phyloP scores from a whole-genome alignment of 2,888 invertebrate genomes.

The Bombylius discolor region DNA sequence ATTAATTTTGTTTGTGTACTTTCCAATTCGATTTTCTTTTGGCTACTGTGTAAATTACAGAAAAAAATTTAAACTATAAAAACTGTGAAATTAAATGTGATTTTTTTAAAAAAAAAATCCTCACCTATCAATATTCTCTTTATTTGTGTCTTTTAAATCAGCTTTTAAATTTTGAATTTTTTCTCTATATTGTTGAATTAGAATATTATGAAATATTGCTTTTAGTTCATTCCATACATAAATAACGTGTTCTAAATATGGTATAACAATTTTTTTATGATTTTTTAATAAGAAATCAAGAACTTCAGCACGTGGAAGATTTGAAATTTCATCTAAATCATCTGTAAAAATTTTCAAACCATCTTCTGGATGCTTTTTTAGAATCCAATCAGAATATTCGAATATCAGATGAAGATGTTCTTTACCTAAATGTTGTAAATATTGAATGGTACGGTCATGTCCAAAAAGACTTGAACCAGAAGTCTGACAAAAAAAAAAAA shows the following conservation, averaged over 20 bases:
- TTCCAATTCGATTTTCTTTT: constrained; percentile 17
- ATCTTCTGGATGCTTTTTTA: constrained; percentile 73
- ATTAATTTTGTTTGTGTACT: constrained; percentile 48
- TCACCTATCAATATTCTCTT: not conserved
- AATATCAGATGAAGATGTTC: constrained; percentile 79
- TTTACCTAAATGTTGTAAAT: constrained; percentile 76
- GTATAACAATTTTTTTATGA: constrained; percentile 69
- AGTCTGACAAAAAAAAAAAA: constrained; percentile 10
- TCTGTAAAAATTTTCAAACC: constrained; percentile 84
- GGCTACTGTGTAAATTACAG: not conserved
- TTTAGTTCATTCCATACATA: constrained; percentile 77
- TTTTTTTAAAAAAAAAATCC: not conserved
- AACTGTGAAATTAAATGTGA: not conserved
- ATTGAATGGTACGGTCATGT: constrained; percentile 72
- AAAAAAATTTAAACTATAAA: not conserved
- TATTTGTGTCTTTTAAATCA: constrained; percentile 24
- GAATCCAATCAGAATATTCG: constrained; percentile 87
- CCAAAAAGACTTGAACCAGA: constrained; percentile 58
- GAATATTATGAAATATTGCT: constrained; percentile 76
- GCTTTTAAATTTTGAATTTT: constrained; percentile 41
- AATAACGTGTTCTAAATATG: constrained; percentile 90
- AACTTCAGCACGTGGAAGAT: constrained; percentile 75
- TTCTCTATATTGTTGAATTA: constrained; percentile 80
- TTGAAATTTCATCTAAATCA: constrained; percentile 75
- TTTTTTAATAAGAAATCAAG: constrained; percentile 76